Conservation (phyloP, 2,113 vertebrate genomes). For the Platysteira castanea region DNA sequence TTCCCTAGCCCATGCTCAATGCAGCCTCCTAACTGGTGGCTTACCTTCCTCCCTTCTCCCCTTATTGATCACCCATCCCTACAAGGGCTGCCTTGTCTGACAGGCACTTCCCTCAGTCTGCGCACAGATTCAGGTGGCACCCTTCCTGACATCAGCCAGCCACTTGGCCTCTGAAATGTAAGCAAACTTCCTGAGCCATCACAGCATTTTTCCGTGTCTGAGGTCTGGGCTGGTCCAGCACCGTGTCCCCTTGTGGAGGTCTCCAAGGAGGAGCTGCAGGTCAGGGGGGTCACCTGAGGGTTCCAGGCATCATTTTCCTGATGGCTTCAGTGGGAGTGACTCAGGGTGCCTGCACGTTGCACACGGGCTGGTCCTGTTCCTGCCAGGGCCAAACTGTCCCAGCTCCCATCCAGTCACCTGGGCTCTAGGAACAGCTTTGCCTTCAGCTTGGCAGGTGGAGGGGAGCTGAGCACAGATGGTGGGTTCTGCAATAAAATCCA, state of each 20-base stretch:
- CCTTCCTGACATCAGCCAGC: neutral
- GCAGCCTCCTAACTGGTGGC: neutral
- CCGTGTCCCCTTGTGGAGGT: neutral
- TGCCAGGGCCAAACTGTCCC: neutral
- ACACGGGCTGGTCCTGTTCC: neutral
- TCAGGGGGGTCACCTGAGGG: neutral
- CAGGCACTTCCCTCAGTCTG: neutral
- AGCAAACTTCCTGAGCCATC: neutral
- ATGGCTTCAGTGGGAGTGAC: accelerated
- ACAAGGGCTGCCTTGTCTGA: neutral
- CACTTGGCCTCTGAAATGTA: neutral
- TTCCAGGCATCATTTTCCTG: accelerated
- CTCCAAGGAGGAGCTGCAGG: neutral
- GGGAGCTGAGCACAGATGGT: neutral
- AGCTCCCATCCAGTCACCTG: neutral
- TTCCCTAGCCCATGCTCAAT: accelerated
- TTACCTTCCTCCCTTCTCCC: neutral
- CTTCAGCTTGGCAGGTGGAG: neutral
- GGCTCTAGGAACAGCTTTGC: neutral
- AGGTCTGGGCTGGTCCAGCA: neutral
- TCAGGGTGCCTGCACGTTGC: accelerated
- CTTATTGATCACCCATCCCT: neutral
- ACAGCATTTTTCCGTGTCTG: neutral
- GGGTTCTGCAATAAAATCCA: neutral
- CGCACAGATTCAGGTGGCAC: neutral